phyloP scores from a whole-genome alignment of 2,113 vertebrate genomes.

The Meriones unguiculatus region DNA sequence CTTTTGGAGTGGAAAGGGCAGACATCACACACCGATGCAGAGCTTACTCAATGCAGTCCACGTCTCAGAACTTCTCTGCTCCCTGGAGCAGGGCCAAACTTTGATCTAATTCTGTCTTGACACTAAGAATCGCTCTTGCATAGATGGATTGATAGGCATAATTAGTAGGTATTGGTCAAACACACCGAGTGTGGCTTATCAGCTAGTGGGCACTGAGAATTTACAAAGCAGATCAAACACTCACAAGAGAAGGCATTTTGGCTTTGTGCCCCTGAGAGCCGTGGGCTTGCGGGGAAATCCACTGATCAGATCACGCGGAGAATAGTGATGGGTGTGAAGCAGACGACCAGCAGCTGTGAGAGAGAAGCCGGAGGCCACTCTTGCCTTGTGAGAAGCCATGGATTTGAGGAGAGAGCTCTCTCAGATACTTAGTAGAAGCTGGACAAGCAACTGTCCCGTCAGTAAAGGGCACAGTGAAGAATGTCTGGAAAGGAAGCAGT shows the following conservation, averaged over 20 bases:
- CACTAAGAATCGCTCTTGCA: conserved; percentile 21
- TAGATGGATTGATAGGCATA: not conserved
- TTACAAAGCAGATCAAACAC: conserved; percentile 1
- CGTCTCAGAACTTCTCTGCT: conserved; percentile 41
- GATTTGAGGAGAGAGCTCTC: not conserved
- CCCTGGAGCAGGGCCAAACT: not conserved
- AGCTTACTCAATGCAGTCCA: not conserved
- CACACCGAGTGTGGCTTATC: not conserved
- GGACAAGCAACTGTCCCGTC: conserved; percentile 2
- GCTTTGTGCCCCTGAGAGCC: not conserved
- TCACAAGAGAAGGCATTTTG: not conserved
- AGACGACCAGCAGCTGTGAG: not conserved
- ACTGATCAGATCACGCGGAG: not conserved
- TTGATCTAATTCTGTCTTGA: conserved; percentile 48
- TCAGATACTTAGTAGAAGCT: conserved; percentile 32
- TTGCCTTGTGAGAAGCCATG: not conserved
- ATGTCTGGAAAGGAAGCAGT: not conserved
- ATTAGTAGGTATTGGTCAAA: conserved; percentile 40
- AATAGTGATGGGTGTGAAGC: not conserved
- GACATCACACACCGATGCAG: fast-evolving
- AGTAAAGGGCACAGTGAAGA: not conserved
- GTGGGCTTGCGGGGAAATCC: not conserved
- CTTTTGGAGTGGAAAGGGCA: not conserved
- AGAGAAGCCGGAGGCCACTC: not conserved
- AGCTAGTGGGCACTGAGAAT: not conserved